Conservation (phyloP, 2,797 vertebrate genomes). For the Myiotriccus ornatus region DNA sequence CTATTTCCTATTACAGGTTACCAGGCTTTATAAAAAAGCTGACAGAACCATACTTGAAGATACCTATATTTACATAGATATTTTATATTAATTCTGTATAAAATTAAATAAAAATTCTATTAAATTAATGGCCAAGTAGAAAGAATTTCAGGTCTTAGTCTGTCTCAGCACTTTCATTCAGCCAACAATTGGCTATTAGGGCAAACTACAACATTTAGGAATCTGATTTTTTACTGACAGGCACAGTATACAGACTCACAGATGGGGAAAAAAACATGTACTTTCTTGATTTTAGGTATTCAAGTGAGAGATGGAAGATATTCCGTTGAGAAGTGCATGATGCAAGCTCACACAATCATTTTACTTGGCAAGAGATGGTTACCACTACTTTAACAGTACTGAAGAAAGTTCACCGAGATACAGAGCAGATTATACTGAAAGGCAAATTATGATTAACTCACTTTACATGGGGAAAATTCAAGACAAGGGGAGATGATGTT, state of each 20-base stretch:
- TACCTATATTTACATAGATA: background rate
- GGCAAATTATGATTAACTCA: background rate
- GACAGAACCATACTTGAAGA: background rate
- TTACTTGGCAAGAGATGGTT: background rate
- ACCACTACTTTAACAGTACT: background rate
- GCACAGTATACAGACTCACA: background rate
- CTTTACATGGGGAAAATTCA: background rate
- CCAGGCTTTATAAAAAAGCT: background rate
- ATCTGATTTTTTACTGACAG: background rate
- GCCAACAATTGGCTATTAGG: background rate
- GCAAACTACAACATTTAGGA: background rate
- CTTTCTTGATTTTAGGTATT: background rate
- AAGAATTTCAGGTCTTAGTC: background rate
- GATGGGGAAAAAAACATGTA: background rate
- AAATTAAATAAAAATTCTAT: background rate
- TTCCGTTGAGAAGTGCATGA: background rate
- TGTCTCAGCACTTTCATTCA: background rate
- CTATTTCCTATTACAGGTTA: background rate
- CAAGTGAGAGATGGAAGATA: background rate
- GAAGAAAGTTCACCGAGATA: background rate
- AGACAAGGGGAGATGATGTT: background rate
- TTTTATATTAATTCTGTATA: background rate
- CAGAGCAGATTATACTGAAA: background rate
- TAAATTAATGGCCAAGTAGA: background rate
- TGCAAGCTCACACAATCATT: background rate